Percentiles rank a stretch among this genome's conserved stretches.
phyloP scores from a whole-genome alignment of 2,888 invertebrate genomes.

The Gisinianus flammeolus region DNA sequence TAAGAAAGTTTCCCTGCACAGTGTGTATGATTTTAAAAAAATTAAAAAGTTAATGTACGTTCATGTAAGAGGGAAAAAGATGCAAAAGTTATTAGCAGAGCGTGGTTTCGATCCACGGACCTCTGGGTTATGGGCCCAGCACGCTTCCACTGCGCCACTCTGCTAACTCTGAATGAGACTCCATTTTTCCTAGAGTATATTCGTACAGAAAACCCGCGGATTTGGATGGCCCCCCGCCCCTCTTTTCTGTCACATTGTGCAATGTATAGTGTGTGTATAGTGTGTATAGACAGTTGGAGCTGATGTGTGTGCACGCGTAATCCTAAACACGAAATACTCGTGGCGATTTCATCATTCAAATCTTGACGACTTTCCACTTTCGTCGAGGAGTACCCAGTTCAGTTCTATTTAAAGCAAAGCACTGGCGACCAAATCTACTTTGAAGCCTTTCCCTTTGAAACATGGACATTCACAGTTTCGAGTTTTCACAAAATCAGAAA shows the following conservation, averaged over 20 bases:
- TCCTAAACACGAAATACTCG: neutral
- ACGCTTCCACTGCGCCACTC: conserved; percentile 45
- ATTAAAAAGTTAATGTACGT: neutral
- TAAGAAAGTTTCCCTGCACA: no score
- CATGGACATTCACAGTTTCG: no score
- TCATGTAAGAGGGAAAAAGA: neutral
- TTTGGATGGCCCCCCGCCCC: neutral
- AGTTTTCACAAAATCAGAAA: no score
- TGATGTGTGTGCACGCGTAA: no score
- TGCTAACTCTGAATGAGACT: neutral
- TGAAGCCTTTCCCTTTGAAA: no score
- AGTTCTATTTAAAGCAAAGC: no score
- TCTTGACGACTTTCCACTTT: no score
- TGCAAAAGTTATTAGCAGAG: conserved; percentile 34
- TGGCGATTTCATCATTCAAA: neutral
- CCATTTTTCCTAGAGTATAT: neutral
- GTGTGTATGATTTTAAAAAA: neutral
- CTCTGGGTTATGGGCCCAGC: conserved; percentile 46
- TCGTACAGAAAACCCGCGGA: neutral
- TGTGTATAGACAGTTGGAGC: neutral
- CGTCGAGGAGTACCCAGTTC: no score
- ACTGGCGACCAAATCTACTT: no score
- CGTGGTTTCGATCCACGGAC: conserved; percentile 46
- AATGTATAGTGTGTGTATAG: neutral
- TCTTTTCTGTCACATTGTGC: neutral